A percentile compares a stretch with the other conserved stretches of the same genome.
Conservation (phyloP, 2,113 vertebrate genomes). For the Hydrochoerus hydrochaeris region DNA sequence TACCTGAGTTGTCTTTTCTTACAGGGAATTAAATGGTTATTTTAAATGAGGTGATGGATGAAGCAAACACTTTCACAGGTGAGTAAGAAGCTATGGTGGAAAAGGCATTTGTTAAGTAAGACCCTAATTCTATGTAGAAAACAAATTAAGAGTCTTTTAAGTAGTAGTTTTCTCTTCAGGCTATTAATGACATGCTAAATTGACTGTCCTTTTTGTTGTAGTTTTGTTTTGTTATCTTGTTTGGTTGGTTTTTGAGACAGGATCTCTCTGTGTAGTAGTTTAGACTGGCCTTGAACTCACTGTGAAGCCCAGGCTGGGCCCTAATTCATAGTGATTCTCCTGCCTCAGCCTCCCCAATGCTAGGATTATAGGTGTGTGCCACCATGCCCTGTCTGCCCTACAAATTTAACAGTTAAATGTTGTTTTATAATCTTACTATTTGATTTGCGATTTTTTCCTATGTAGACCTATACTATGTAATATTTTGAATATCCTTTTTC, state of each 20-base stretch:
- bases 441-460: background rate
- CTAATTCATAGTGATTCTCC: no score
- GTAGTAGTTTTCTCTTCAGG: conserved; percentile 11
- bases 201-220: background rate
- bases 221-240: no score
- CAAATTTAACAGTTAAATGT: conserved; percentile 26
- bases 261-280: no score
- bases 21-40: conserved; percentile 55
- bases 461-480: background rate
- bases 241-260: no score
- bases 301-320: no score
- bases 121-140: background rate
- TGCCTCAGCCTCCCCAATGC: no score
- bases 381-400: background rate
- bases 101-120: background rate
- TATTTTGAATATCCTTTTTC: conserved; percentile 22
- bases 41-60: conserved; percentile 14
- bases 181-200: background rate
- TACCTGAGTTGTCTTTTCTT: conserved; percentile 33
- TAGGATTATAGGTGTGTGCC: no score
- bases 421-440: conserved; percentile 31
- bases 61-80: conserved; percentile 52
- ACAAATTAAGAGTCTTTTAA: background rate
- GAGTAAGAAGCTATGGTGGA: background rate
- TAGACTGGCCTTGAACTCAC: no score